Base-by-base conservation (phyloP, 2,797 vertebrate genomes). In the Spea hammondii region DNA sequence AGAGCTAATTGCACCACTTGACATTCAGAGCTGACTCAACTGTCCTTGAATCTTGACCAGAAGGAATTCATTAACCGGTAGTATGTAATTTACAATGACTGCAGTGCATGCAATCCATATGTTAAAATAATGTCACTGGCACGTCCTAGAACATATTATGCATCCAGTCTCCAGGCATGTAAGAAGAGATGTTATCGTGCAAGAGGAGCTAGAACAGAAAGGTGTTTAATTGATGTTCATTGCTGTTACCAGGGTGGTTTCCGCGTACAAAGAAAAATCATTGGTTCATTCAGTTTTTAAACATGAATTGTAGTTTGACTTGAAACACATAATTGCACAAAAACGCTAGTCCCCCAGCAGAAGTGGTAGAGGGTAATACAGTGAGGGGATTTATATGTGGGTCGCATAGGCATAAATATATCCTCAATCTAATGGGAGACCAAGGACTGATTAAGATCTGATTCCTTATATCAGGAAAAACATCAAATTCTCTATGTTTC, bases 161-260 rank as follows among this genome's bases (percentile, higher is more conserved):
- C 12, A 62, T 14, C 32, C 5, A 62, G 59, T 8, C 14, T 14
- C 32, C 5, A 62, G 59, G 8, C 14, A 62, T 62, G 59, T 32
- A 13, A 57, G 8, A 57, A 11, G 6, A 11, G 9, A 13, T 17
- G 14, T 32, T 14, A 17, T 5, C n/a, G 3, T 44, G 14, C 59
- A 62, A 62, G 6, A 62, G 14, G 59, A 62, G 5, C 4, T 6
- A 59, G 59, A 3, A 62, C 32, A 17, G 59, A 12, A 44, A 9
- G 3, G n/a, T 62, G n/a, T 62, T 17, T 62, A 62, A 62, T 62
- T 62, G 59, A 17, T 32, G 59, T 62, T 62, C 59, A 62, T 59
- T 12, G 55, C 55, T 13, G 55, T 59, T 62, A 17, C 9, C 59
- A 62, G 14, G n/a, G 59, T 4, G 5, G 9, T 17, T 6, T 62